Conservation (phyloP, 2,888 invertebrate species). For the Onthophagus sagittarius region DNA sequence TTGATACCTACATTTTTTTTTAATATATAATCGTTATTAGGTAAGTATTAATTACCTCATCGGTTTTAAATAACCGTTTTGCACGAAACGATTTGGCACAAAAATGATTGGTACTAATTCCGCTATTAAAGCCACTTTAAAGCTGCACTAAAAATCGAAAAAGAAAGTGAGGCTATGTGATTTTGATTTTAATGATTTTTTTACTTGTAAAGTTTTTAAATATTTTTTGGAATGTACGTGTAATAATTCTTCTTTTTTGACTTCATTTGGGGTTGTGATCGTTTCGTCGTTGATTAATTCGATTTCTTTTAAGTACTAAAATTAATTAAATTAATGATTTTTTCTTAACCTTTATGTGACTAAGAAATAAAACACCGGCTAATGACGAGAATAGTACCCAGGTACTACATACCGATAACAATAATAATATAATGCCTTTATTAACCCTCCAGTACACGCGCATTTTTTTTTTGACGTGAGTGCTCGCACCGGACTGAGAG, state of each 20-base stretch:
- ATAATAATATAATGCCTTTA: no score
- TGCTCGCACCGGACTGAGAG: no score
- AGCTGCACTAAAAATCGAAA: constrained; percentile 64
- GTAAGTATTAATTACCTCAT: constrained; percentile 57
- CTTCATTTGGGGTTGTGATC: constrained; percentile 68
- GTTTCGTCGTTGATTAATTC: constrained; percentile 59
- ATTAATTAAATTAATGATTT: neutral
- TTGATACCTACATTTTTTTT: constrained; percentile 56
- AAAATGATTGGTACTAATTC: constrained; percentile 71
- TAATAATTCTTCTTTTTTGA: constrained; percentile 66
- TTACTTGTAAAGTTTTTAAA: constrained; percentile 68
- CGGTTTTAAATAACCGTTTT: constrained; percentile 70
- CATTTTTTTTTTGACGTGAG: no score
- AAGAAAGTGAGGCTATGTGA: constrained; percentile 1
- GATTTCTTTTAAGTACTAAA: constrained; percentile 57
- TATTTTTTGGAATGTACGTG: constrained; percentile 74
- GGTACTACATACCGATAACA: no score
- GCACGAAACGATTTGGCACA: constrained; percentile 74
- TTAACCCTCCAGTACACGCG: no score
- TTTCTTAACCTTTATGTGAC: no score
- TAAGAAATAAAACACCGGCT: no score
- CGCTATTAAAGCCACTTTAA: constrained; percentile 73
- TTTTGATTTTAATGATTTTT: neutral
- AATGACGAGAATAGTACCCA: no score
- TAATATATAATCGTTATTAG: neutral